phyloP scores from a whole-genome alignment of 2,888 invertebrate species.

The Stenoptilia bipunctidactyla region DNA sequence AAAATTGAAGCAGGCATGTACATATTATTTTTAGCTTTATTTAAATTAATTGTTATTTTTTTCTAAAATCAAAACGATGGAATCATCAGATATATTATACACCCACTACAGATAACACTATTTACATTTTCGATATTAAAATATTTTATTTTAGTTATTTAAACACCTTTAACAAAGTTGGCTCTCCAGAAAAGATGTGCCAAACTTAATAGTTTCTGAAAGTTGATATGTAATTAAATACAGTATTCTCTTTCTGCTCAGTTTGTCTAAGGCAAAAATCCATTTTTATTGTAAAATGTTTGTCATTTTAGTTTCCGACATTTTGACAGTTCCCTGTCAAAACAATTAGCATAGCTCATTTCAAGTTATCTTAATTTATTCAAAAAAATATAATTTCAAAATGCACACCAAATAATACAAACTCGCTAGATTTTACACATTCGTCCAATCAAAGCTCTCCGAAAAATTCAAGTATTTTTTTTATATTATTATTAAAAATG shows the following conservation, averaged over 20 bases:
- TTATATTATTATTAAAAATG: conserved; percentile 18
- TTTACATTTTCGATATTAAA: background rate
- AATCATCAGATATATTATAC: background rate
- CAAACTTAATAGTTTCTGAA: background rate
- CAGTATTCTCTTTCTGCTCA: background rate
- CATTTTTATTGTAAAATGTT: too few relatives aligned
- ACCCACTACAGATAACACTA: background rate
- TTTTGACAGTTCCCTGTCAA: too few relatives aligned
- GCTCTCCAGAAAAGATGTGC: background rate
- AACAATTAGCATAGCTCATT: too few relatives aligned
- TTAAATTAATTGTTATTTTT: too few relatives aligned
- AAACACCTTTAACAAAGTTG: background rate
- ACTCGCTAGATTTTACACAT: background rate
- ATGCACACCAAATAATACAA: background rate
- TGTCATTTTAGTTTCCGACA: too few relatives aligned
- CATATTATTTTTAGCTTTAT: too few relatives aligned
- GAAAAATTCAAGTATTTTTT: conserved; percentile 10
- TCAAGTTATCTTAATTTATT: too few relatives aligned
- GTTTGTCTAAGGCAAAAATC: too few relatives aligned
- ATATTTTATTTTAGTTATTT: background rate
- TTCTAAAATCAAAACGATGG: too few relatives aligned
- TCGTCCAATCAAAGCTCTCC: background rate
- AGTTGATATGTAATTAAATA: background rate
- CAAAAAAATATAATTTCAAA: background rate
- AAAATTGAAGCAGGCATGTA: background rate